These are phyloP conservation scores for Agapostemon virescens DNA, from an alignment of 2,888 invertebrate genomes.

Conservation along the genomic window DNA sequence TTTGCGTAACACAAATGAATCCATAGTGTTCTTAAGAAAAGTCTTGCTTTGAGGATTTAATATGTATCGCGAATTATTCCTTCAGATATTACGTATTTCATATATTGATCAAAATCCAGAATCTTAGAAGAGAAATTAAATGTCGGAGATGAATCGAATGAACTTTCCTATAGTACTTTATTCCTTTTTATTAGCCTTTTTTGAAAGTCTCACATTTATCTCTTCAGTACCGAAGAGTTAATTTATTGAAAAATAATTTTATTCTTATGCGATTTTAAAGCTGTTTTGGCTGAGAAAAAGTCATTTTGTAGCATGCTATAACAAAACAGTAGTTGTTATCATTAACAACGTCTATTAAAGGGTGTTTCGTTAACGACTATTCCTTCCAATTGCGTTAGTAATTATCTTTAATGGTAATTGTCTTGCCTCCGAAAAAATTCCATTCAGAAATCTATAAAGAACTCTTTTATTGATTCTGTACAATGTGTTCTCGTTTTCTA, in stretches of 20 bases:
- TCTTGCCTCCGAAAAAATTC: slow-evolving; percentile 20
- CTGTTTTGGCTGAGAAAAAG: not conserved
- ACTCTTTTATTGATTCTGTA: slow-evolving; percentile 24
- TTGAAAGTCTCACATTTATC: not conserved
- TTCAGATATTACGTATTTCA: too few species aligned
- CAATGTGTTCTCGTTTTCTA: not conserved
- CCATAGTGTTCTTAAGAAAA: too few species aligned
- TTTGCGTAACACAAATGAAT: too few species aligned
- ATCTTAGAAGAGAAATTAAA: not conserved
- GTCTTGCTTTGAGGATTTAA: too few species aligned
- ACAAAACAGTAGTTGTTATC: slow-evolving; percentile 4
- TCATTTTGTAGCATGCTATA: not conserved
- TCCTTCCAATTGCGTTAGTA: slow-evolving; percentile 26
- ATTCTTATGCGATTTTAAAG: not conserved
- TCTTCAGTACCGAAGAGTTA: not conserved
- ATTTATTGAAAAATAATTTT: too few species aligned
- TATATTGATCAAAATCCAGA: too few species aligned
- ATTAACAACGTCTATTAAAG: slow-evolving; percentile 16
- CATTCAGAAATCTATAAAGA: slow-evolving; percentile 8
- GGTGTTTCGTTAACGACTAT: slow-evolving; percentile 22
- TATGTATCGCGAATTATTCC: too few species aligned
- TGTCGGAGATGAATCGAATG: not conserved
- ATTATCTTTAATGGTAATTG: slow-evolving; percentile 42
- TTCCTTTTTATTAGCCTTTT: not conserved
- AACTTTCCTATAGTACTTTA: not conserved